These are phyloP conservation scores for Anarsia innoxiella DNA, from an alignment of 2,888 invertebrate genomes.

Conservation along the genomic window DNA sequence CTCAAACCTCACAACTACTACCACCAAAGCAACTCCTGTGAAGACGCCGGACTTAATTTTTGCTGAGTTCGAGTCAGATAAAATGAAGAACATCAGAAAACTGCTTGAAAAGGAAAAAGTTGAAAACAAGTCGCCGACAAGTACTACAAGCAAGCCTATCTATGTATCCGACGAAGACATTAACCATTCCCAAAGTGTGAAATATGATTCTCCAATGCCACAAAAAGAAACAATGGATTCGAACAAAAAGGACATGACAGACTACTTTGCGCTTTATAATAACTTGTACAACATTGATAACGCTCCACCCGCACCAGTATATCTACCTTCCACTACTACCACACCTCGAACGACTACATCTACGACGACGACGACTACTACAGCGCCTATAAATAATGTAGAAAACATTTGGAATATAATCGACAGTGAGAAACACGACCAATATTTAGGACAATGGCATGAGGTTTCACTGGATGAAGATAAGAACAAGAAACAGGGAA, in stretches of 20 bases:
- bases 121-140: constrained; percentile 27
- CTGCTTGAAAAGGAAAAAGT: constrained; percentile 52
- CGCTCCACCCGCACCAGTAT: constrained; percentile 31
- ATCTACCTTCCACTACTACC: constrained; percentile 28
- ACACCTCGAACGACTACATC: constrained; percentile 27
- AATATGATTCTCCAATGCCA: constrained; percentile 30
- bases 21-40: constrained; percentile 34
- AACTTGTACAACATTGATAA: constrained; percentile 38
- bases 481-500: constrained; percentile 14
- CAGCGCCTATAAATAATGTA: constrained; percentile 36
- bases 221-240: constrained; percentile 20
- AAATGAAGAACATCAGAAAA: constrained; percentile 52
- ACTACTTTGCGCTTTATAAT: constrained; percentile 49
- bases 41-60: constrained; percentile 64
- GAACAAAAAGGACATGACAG: constrained; percentile 34
- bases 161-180: constrained; percentile 48
- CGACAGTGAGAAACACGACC: constrained; percentile 52
- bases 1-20: constrained; percentile 28
- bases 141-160: constrained; percentile 40
- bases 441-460: constrained; percentile 49
- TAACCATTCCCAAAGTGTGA: constrained; percentile 25
- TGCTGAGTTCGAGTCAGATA: constrained; percentile 60
- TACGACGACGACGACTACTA: constrained; percentile 34
- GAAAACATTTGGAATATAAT: constrained; percentile 68
- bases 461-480: constrained; percentile 38